phyloP scores from a whole-genome alignment of 2,888 invertebrate genomes.

The Stenodema calcarata region DNA sequence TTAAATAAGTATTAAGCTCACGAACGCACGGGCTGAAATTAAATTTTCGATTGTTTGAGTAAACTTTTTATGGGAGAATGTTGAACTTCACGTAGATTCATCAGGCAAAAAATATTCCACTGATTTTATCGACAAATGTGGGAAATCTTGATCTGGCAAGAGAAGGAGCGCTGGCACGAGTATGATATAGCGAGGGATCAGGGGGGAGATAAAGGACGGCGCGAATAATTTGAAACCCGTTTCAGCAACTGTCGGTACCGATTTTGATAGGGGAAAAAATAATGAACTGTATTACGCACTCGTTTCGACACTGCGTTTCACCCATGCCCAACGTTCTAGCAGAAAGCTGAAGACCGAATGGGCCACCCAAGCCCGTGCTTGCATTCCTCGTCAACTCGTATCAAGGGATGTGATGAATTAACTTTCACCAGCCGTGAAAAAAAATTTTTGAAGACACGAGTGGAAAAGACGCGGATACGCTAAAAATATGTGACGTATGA shows the following conservation, averaged over 20 bases:
- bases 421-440: slow-evolving; percentile 44
- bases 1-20: too few relatives aligned
- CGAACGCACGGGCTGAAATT: too few relatives aligned
- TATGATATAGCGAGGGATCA: not conserved
- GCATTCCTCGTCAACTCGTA: slow-evolving; percentile 25
- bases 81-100: too few relatives aligned
- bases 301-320: slow-evolving; percentile 40
- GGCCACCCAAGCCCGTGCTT: not conserved
- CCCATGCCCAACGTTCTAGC: slow-evolving; percentile 19
- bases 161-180: not conserved
- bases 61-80: too few relatives aligned
- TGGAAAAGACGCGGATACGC: slow-evolving; percentile 39
- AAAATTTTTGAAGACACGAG: slow-evolving; percentile 33
- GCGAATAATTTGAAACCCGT: not conserved
- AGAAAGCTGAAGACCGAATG: slow-evolving; percentile 24
- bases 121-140: not conserved
- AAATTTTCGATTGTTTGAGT: too few relatives aligned
- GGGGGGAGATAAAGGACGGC: not conserved
- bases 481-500: slow-evolving; percentile 43
- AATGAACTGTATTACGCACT: slow-evolving; percentile 23
- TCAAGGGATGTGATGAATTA: slow-evolving; percentile 33
- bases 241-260: not conserved
- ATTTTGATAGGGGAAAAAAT: not conserved
- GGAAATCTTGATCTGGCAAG: not conserved
- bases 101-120: not conserved